These are phyloP conservation scores for Gallinago solitaria DNA, from an alignment of 2,797 vertebrate genomes.

Conservation along the genomic window DNA sequence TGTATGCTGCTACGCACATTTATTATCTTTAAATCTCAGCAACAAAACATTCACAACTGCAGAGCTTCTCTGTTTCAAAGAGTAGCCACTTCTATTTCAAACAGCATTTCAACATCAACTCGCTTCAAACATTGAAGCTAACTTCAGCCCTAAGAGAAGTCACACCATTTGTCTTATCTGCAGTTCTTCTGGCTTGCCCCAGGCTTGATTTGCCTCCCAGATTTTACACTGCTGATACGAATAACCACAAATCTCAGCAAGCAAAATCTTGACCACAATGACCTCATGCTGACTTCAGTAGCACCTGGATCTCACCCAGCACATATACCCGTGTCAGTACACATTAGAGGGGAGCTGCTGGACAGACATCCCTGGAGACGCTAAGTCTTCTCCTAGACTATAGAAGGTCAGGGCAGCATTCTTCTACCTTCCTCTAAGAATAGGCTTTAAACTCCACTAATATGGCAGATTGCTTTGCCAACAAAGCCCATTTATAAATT, in stretches of 20 bases:
- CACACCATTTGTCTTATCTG: neutral
- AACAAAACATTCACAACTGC: neutral
- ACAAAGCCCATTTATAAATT: neutral
- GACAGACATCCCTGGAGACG: neutral
- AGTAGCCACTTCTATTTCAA: neutral
- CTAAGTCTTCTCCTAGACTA: neutral
- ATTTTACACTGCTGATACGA: neutral
- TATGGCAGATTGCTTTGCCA: neutral
- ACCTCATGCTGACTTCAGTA: slow-evolving; percentile 23
- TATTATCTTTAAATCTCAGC: slow-evolving; percentile 1
- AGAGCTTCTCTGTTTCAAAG: slow-evolving; percentile 1
- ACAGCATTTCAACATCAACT: slow-evolving; percentile 1
- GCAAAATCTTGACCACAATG: slow-evolving; percentile 6
- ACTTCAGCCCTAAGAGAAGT: neutral
- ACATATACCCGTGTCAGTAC: neutral
- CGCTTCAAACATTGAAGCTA: neutral
- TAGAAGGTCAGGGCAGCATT: neutral
- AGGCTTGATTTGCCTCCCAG: slow-evolving; percentile 7
- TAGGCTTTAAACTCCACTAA: neutral
- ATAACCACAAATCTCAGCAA: slow-evolving; percentile 41
- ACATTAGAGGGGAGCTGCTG: neutral
- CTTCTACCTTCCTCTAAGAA: neutral
- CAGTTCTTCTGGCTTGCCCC: neutral
- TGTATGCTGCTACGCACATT: neutral
- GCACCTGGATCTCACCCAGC: slow-evolving; percentile 28